These are phyloP conservation scores for Holacanthella duospinosa DNA, from an alignment of 2,888 invertebrate species.

Conservation along the genomic window DNA sequence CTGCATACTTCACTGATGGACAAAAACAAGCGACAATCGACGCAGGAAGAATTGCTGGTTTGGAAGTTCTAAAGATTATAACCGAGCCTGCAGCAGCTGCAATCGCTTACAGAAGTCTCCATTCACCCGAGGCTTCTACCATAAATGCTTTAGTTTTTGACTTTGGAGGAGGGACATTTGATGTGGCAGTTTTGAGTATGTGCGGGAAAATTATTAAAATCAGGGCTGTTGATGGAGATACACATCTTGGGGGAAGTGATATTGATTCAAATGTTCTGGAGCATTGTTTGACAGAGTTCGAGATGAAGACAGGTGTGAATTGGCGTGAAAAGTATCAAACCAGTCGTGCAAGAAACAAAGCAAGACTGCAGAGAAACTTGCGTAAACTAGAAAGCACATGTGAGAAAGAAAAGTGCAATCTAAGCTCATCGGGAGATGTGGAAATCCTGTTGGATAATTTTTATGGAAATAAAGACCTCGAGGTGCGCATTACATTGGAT, in stretches of 20 bases:
- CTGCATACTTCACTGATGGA: too few relatives aligned
- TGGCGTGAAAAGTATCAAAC: too few relatives aligned
- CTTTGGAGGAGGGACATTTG: conserved; percentile 19
- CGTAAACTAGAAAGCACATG: too few relatives aligned
- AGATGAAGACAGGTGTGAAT: too few relatives aligned
- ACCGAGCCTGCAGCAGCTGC: conserved; percentile 57
- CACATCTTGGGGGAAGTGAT: conserved; percentile 9
- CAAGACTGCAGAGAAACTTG: too few relatives aligned
- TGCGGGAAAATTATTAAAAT: conserved; percentile 13
- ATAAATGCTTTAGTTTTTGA: conserved; percentile 16
- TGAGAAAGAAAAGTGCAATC: too few relatives aligned
- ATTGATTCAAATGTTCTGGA: conserved; percentile 18
- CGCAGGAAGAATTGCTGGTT: conserved; percentile 66
- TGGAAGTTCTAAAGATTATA: conserved; percentile 78
- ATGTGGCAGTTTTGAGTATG: conserved; percentile 15
- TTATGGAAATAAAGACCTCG: too few relatives aligned
- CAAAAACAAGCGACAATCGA: conserved; percentile 65
- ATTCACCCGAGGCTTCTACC: not conserved
- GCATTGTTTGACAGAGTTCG: conserved; percentile 14
- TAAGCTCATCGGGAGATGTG: too few relatives aligned
- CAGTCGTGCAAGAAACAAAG: too few relatives aligned
- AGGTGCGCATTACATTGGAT: too few relatives aligned
- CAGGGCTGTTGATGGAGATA: conserved; percentile 16
- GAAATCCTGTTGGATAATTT: too few relatives aligned
- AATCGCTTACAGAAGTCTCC: conserved; percentile 6